Conservation (phyloP, 1,140 invertebrate genomes). For the Gryllus bimaculatus region DNA sequence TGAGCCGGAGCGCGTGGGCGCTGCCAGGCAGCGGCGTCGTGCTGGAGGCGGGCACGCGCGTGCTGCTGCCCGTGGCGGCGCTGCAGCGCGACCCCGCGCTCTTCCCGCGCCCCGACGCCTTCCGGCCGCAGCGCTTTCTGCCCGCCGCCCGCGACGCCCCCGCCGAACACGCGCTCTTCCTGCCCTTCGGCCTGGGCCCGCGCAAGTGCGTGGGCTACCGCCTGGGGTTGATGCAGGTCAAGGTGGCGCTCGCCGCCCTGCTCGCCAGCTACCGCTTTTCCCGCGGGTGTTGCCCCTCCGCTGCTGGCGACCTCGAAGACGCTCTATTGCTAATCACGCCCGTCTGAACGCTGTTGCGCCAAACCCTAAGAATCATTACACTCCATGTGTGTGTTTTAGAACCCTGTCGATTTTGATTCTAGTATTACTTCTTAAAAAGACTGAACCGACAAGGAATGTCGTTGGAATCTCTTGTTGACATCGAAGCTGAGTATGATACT, state of each 20-base stretch:
- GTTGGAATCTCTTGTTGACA: too few relatives aligned
- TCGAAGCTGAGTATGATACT: too few relatives aligned
- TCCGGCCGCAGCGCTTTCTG: background rate
- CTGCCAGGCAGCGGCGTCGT: background rate
- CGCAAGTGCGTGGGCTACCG: background rate
- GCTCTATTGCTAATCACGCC: too few relatives aligned
- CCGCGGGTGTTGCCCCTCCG: too few relatives aligned
- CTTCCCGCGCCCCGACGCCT: background rate
- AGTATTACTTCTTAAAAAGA: too few relatives aligned
- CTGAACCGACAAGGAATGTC: too few relatives aligned
- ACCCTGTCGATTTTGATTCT: too few relatives aligned
- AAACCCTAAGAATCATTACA: too few relatives aligned
- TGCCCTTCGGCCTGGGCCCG: background rate
- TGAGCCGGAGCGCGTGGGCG: background rate
- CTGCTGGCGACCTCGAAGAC: too few relatives aligned
- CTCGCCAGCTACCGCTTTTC: background rate
- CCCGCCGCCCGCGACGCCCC: background rate
- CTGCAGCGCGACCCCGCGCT: background rate
- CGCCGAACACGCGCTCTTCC: background rate
- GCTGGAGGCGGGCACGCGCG: background rate
- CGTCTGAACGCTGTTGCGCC: too few relatives aligned
- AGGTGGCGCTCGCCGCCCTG: background rate
- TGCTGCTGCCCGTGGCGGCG: background rate
- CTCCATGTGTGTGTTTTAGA: too few relatives aligned
- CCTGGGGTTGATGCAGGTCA: background rate